Percentiles rank a stretch among this genome's conserved stretches.
phyloP scores from a whole-genome alignment of 1,140 invertebrate genomes.

The Lasaia peninsularis region DNA sequence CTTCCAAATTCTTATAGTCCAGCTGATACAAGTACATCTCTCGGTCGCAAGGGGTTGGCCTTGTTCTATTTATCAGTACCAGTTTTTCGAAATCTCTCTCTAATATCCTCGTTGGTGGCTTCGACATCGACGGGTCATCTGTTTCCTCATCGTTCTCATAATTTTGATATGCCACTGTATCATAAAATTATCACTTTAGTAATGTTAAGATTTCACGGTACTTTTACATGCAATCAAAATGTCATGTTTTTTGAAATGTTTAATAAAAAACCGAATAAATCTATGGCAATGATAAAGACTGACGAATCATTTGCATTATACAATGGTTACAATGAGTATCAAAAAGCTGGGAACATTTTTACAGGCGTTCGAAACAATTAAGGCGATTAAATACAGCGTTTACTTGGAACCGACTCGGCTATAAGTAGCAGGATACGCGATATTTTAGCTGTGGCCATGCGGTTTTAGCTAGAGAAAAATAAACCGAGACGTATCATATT shows the following conservation, averaged over 20 bases:
- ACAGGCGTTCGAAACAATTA: neutral
- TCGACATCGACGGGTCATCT: slow-evolving; percentile 55
- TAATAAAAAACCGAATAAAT: neutral
- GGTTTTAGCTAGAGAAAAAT: neutral
- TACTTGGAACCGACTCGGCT: neutral
- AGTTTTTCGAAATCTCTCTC: slow-evolving; percentile 79
- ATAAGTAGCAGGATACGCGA: slow-evolving; percentile 1
- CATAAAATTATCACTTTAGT: slow-evolving; percentile 3
- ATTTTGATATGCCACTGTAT: slow-evolving; percentile 57
- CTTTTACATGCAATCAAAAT: slow-evolving; percentile 23
- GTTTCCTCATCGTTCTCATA: slow-evolving; percentile 73
- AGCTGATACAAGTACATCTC: slow-evolving; percentile 76
- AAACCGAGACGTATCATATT: neutral
- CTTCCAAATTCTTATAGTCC: slow-evolving; percentile 58
- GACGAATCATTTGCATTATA: slow-evolving; percentile 1
- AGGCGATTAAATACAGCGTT: neutral
- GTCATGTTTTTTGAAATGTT: neutral
- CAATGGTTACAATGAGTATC: slow-evolving; percentile 2
- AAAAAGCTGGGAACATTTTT: slow-evolving; percentile 4
- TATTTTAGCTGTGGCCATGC: slow-evolving; percentile 1
- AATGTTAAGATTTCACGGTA: neutral
- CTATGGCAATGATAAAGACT: neutral
- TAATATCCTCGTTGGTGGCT: slow-evolving; percentile 62
- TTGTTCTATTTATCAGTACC: slow-evolving; percentile 86
- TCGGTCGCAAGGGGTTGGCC: slow-evolving; percentile 87